Evolutionary conservation across 2,113 vertebrate genomes (phyloP).

Genomic region (Phalacrocorax pelagicus): DNA sequence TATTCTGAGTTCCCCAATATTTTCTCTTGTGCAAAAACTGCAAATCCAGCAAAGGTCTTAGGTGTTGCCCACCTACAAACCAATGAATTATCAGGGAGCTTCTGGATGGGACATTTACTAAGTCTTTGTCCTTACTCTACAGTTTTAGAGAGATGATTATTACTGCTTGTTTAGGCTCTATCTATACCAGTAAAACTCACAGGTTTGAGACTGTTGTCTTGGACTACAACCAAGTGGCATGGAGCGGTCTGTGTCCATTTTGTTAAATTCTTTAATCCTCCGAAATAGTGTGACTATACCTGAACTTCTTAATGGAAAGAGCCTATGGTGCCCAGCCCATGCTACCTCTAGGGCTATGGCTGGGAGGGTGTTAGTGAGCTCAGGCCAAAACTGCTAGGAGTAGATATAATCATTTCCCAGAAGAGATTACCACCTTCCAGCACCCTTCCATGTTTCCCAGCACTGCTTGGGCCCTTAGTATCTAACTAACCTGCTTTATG

Average conservation of each 20-base stretch:
- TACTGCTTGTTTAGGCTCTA: not conserved
- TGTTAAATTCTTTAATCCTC: not conserved
- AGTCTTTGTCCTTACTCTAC: not conserved
- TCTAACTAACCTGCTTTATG: not conserved
- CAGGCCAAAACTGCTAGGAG: not conserved
- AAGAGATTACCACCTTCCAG: not conserved
- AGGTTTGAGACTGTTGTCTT: not conserved
- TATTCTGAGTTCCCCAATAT: not conserved
- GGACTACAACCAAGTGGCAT: not conserved
- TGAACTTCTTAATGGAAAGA: not conserved
- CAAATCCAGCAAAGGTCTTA: not conserved
- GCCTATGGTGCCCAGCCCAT: rapidly evolving
- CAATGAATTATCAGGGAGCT: not conserved
- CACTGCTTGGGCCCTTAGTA: not conserved
- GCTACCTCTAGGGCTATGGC: not conserved
- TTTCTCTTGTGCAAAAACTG: not conserved
- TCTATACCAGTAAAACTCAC: not conserved
- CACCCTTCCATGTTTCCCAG: not conserved
- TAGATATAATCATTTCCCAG: not conserved
- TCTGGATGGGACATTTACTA: not conserved
- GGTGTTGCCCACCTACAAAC: not conserved
- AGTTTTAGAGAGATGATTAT: not conserved
- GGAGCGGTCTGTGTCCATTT: not conserved
- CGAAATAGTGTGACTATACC: not conserved
- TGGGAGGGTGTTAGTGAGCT: not conserved